phyloP scores from a whole-genome alignment of 2,797 vertebrate genomes.

The Pristis pectinata region DNA sequence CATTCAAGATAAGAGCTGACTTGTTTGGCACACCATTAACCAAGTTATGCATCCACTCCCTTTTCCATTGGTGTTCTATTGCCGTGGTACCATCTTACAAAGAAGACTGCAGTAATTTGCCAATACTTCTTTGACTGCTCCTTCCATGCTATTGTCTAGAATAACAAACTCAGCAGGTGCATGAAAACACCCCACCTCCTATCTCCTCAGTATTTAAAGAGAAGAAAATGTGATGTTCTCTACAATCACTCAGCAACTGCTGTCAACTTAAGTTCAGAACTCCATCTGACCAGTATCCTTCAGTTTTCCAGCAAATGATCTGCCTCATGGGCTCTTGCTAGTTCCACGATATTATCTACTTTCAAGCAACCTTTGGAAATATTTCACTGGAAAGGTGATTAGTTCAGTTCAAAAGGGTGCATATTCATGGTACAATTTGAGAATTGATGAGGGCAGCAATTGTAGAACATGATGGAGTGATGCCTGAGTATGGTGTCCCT shows the following conservation, averaged over 20 bases:
- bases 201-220: too few relatives aligned
- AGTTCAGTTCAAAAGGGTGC: not conserved
- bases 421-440: not conserved
- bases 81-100: too few relatives aligned
- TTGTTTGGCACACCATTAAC: too few relatives aligned
- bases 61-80: too few relatives aligned
- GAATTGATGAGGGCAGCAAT: not conserved
- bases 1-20: too few relatives aligned
- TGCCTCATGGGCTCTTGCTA: not conserved
- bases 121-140: too few relatives aligned
- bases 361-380: not conserved
- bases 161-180: too few relatives aligned
- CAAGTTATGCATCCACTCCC: too few relatives aligned
- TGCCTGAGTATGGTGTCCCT: not conserved
- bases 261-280: not conserved
- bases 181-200: too few relatives aligned
- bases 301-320: not conserved
- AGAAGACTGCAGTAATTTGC: too few relatives aligned
- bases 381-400: not conserved
- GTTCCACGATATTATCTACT: not conserved
- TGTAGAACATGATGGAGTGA: not conserved
- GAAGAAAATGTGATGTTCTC: not conserved
- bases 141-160: too few relatives aligned
- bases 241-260: not conserved
- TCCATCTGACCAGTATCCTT: not conserved